These are phyloP conservation scores for Poecilia gillii DNA, from an alignment of 2,797 vertebrate species.

Conservation along the genomic window DNA sequence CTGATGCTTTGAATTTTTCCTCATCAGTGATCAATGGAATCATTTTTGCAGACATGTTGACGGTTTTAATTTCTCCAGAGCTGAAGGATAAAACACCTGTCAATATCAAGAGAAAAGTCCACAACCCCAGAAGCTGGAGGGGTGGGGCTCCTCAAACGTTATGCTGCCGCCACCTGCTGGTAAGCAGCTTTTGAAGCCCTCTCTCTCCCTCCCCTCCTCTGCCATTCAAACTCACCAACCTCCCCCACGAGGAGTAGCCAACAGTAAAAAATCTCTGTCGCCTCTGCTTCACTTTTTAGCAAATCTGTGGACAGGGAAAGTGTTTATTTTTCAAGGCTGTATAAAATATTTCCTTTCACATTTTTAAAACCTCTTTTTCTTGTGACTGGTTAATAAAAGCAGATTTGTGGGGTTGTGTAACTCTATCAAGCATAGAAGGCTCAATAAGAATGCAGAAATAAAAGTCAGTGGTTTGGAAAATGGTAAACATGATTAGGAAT, in stretches of 20 bases:
- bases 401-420: constrained; percentile 61
- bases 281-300: constrained; percentile 45
- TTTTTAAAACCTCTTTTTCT: constrained; percentile 47
- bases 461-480: constrained; percentile 37
- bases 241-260: constrained; percentile 58
- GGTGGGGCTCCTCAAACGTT: constrained; percentile 85
- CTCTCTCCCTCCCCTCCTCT: constrained; percentile 59
- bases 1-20: constrained; percentile 46
- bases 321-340: constrained; percentile 68
- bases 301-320: constrained; percentile 58
- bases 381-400: constrained; percentile 42
- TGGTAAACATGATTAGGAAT: background rate
- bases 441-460: constrained; percentile 33
- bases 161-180: constrained; percentile 90
- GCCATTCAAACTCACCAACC: constrained; percentile 76
- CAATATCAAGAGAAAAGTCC: constrained; percentile 69
- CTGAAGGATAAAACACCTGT: constrained; percentile 76
- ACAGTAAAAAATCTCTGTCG: constrained; percentile 56
- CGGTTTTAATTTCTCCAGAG: constrained; percentile 73
- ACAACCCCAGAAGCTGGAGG: constrained; percentile 73
- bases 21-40: constrained; percentile 66
- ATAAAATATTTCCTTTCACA: constrained; percentile 73
- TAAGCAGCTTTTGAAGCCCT: constrained; percentile 82
- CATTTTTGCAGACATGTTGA: constrained; percentile 68
- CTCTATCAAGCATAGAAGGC: constrained; percentile 48